phyloP scores from a whole-genome alignment of 2,797 vertebrate genomes.

The Diplodus sargus region DNA sequence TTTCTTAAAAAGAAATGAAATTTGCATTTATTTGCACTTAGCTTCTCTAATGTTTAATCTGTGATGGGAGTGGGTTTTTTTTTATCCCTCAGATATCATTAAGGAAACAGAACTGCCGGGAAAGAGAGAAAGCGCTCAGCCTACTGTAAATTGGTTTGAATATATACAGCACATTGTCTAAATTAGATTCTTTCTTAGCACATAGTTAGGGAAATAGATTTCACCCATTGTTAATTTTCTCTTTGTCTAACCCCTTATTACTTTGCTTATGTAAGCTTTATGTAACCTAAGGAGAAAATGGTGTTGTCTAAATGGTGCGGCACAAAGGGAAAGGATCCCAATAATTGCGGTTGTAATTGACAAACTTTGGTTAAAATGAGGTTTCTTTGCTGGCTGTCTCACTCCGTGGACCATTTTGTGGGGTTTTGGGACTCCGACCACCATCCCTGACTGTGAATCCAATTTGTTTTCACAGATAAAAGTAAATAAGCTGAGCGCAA shows the following conservation, averaged over 20 bases:
- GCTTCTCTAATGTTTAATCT: slow-evolving; percentile 24
- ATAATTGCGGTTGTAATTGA: slow-evolving; percentile 70
- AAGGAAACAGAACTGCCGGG: slow-evolving; percentile 19
- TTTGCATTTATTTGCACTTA: slow-evolving; percentile 23
- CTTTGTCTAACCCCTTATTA: slow-evolving; percentile 61
- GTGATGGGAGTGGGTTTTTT: slow-evolving; percentile 28
- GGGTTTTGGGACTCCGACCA: slow-evolving; percentile 53
- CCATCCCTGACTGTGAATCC: slow-evolving; percentile 64
- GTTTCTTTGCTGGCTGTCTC: slow-evolving; percentile 49
- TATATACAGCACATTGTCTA: slow-evolving; percentile 41
- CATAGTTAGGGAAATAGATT: slow-evolving; percentile 59
- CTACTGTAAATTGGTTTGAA: slow-evolving; percentile 38
- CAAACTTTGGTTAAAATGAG: slow-evolving; percentile 69
- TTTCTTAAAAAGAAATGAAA: not conserved
- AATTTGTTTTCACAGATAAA: slow-evolving; percentile 83
- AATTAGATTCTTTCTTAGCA: slow-evolving; percentile 55
- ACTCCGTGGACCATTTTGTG: slow-evolving; percentile 66
- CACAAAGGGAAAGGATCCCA: slow-evolving; percentile 48
- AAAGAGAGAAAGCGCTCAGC: slow-evolving; percentile 17
- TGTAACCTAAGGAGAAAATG: slow-evolving; percentile 53
- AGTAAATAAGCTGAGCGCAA: slow-evolving; percentile 82
- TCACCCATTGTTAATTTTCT: slow-evolving; percentile 65
- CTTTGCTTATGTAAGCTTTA: slow-evolving; percentile 55
- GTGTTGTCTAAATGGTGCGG: slow-evolving; percentile 54
- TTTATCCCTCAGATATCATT: slow-evolving; percentile 38